Conservation (phyloP, 1,140 invertebrate genomes). For the Cherax quadricarinatus region DNA sequence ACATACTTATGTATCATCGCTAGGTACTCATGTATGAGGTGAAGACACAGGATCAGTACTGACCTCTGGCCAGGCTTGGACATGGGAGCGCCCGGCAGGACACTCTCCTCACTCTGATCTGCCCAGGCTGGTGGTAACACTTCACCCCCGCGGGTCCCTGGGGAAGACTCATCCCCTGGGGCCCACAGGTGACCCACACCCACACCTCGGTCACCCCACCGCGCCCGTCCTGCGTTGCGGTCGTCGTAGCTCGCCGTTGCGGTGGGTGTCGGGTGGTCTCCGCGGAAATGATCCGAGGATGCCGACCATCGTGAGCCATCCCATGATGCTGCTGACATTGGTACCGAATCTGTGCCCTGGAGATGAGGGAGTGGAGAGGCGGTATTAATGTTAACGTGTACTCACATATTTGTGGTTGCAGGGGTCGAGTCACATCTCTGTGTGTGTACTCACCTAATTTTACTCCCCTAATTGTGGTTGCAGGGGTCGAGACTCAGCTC, state of each 20-base stretch:
- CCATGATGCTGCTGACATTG: constrained; percentile 13
- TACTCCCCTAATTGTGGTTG: no score
- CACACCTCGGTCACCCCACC: constrained; percentile 60
- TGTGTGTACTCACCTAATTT: no score
- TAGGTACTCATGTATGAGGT: no score
- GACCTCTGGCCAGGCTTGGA: constrained; percentile 51
- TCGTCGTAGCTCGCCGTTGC: background rate
- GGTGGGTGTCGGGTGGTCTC: background rate
- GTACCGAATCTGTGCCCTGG: constrained; percentile 30
- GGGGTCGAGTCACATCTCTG: no score
- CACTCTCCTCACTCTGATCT: constrained; percentile 42
- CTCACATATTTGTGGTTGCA: no score
- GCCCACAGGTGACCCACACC: constrained; percentile 57
- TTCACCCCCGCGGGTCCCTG: constrained; percentile 17
- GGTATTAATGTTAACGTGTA: no score
- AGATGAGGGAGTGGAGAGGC: background rate
- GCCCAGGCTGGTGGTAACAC: constrained; percentile 49
- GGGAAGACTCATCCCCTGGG: constrained; percentile 23
- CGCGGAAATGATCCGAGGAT: background rate
- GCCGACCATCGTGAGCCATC: constrained; percentile 35
- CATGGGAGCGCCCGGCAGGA: constrained; percentile 41
- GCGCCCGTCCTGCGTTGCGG: constrained; percentile 22
- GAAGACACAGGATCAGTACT: background rate
- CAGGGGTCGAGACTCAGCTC: no score
- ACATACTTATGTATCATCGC: no score